Base-by-base conservation (phyloP, 2,888 invertebrate genomes). In the Ommatoiulus sabulosus region DNA sequence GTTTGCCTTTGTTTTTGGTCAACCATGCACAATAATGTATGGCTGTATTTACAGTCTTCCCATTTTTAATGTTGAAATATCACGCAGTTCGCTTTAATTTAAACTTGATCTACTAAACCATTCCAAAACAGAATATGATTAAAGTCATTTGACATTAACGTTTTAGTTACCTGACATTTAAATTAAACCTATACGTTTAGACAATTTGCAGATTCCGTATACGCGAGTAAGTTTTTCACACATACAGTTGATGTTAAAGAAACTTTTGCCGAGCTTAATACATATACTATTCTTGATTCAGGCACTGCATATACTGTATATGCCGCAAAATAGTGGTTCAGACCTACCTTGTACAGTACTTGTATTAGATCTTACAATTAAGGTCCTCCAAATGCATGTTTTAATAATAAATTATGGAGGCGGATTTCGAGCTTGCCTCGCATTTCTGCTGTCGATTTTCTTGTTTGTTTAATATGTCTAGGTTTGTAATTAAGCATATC, bases 401-500 rank as follows among this genome's bases (percentile, higher is more conserved):
- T 63, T 63, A 63, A 63, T 63, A 63, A 63, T 63, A 63, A 63
- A 17, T 63, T 63, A 20, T 20, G 4, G n/a, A n/a, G n/a, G 63
- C n/a, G 63, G 63, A 63, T 63, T n/a, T 63, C 5, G 63, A 63
- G 20, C 1, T 63, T n/a, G 3, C 63, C 63, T 63, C 1, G 63
- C n/a, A 1, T 63, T n/a, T 63, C 63, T n/a, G n/a, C 35, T 35
- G 63, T n/a, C n/a, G 63, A 63, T 63, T 63, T 63, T 17, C 63
- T n/a, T n/a, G 63, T 63, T 63, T 63, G 63, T 63, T 63, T 52
- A 63, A 63, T n/a, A 63, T 63, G 63, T 63, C 63, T 63, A 63
- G 63, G 63, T 63, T 63, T 17, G 63, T n/a, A 63, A 63, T 63
- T 63, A n/a, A 63, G 63, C 17, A 63, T 63, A n/a, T 63, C 63